A percentile compares a stretch with the other conserved stretches of the same genome.
phyloP scores from a whole-genome alignment of 2,113 vertebrate genomes.

The Phoenicopterus ruber region DNA sequence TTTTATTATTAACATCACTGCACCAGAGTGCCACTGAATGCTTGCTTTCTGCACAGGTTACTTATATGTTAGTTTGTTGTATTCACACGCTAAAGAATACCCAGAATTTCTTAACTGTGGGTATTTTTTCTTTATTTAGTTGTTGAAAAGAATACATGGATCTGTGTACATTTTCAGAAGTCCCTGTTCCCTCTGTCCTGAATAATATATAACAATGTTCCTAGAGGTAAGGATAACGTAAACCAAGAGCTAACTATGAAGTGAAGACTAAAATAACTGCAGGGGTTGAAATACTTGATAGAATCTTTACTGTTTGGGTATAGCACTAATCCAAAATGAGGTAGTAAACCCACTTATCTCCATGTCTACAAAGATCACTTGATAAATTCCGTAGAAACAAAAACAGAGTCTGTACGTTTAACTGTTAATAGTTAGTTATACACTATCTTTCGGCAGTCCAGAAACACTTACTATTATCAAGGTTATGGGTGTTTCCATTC shows the following conservation, averaged over 20 bases:
- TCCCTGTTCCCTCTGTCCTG: not conserved
- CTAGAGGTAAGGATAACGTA: not conserved
- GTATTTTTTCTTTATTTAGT: not conserved
- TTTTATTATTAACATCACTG: not conserved
- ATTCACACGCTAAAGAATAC: not conserved
- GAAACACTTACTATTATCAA: constrained; percentile 57
- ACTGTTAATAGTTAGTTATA: constrained; percentile 22
- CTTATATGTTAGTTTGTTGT: not conserved
- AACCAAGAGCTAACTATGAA: not conserved
- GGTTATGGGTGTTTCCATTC: constrained; percentile 42
- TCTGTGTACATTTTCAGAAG: not conserved
- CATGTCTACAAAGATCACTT: constrained; percentile 25
- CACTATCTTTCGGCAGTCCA: constrained; percentile 28
- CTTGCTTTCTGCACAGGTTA: not conserved
- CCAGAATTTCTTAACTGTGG: not conserved
- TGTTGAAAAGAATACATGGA: not conserved
- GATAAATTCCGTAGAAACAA: constrained; percentile 38
- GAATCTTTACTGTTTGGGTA: constrained; percentile 1
- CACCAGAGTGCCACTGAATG: not conserved
- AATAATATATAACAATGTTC: not conserved
- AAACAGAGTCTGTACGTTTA: constrained; percentile 40
- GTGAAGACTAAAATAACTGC: not conserved
- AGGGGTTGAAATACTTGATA: not conserved
- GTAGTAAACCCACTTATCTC: constrained; percentile 34
- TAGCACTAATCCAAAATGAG: constrained; percentile 9